These are phyloP conservation scores for Acanthacorydalis orientalis DNA, from an alignment of 2,888 invertebrate species.

Conservation along the genomic window DNA sequence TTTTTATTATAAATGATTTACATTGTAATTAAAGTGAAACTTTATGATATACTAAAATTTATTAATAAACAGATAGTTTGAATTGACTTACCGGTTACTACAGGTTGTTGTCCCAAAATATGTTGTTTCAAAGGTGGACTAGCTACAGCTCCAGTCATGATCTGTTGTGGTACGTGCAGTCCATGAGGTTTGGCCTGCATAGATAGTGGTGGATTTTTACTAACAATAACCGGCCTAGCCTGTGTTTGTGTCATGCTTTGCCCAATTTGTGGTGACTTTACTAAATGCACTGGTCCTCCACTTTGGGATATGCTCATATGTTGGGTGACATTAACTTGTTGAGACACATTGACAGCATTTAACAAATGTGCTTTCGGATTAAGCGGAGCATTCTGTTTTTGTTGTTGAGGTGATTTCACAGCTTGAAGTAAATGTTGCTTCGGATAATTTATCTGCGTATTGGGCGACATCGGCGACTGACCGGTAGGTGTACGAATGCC, in stretches of 20 bases:
- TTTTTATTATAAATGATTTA: neutral
- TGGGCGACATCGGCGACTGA: conserved; percentile 10
- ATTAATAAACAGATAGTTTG: neutral
- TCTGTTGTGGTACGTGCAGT: conserved; percentile 19
- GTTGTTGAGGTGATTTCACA: conserved; percentile 15
- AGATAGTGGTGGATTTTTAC: conserved; percentile 16
- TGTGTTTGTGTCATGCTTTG: conserved; percentile 11
- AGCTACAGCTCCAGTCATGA: conserved; percentile 33
- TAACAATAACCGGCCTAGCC: conserved; percentile 21
- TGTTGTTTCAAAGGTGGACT: conserved; percentile 36
- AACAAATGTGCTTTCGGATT: conserved; percentile 27
- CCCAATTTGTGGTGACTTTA: neutral
- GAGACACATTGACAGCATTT: conserved; percentile 19
- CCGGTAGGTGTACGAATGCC: conserved; percentile 7
- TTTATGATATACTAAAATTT: too few relatives aligned
- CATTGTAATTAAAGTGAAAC: too few relatives aligned
- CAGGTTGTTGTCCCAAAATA: conserved; percentile 26
- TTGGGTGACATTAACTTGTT: neutral
- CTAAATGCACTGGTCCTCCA: conserved; percentile 9
- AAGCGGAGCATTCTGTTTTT: conserved; percentile 14
- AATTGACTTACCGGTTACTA: conserved; percentile 19
- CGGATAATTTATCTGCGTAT: conserved; percentile 15
- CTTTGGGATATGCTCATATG: conserved; percentile 11
- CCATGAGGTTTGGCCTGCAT: conserved; percentile 12
- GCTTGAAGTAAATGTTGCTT: conserved; percentile 26